Evolutionary conservation across 64 coral and sea anemone genomes (phyloP), one percentile per base, ranked within the genome.

Genomic region (Orbicella faveolata): DNA sequence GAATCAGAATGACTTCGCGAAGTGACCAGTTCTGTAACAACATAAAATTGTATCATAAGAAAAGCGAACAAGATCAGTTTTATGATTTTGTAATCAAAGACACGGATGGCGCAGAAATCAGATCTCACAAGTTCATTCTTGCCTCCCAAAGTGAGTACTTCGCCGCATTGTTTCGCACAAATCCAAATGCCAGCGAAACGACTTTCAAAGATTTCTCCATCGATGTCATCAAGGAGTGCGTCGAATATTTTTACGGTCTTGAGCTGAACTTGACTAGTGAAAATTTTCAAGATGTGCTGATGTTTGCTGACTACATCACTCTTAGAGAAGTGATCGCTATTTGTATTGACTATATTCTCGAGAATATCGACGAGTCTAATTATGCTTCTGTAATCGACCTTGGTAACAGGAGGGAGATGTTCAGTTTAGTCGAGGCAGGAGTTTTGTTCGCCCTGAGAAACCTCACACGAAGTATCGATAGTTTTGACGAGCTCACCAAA

Each of bases 101-200:
- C 84, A 74, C 75, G 33, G 23, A 74, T 87, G 84, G 84, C 53
- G 67, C 7, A 34, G 48, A 52, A 75, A 44, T 87, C 25, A 41
- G 41, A 53, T 87, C 84, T 55, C 84, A 87, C 84, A 86, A 48
- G 39, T 87, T 87, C 13, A 74, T 87, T 75, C 84, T 87, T 23
- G 84, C 84, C 2, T 87, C 84, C 10, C 84, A 87, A 61, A 87
- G 84, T 75, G 84, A 87, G 5, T 87, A 74, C n/a, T 87, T 87
- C 41, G 84, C 67, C 19, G 84, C 34, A 23, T 67, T 74, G 19
- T 87, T 87, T 18, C 67, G 84, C 48, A 75, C 1, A 13, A 0
- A 55, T 55, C 41, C 68, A 74, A 87, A 23, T 57, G 61, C 84
- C 6, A 74, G 21, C 14, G 41, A 87, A 74, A 36, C 53, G 3